Percentiles rank a stretch among this genome's conserved stretches.
Conservation (phyloP, 2,797 vertebrate genomes). For the Chlorospingus flavigularis region DNA sequence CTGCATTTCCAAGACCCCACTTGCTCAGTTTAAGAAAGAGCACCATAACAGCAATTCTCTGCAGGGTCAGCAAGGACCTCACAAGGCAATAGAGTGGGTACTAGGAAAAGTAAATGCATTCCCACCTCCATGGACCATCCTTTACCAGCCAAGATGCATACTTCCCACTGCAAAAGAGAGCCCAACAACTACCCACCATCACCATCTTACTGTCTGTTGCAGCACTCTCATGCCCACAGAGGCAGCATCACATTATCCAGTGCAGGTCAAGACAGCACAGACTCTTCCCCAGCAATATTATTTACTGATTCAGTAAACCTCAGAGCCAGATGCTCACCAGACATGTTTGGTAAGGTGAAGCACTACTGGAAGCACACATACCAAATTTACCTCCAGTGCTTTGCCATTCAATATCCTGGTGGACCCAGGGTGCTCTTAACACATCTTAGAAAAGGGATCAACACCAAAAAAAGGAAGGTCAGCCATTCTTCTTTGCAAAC, state of each 20-base stretch:
- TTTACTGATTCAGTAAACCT: background rate
- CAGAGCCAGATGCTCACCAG: background rate
- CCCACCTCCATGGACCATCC: background rate
- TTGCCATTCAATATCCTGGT: background rate
- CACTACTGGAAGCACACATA: background rate
- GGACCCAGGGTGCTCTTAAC: background rate
- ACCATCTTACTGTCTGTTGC: background rate
- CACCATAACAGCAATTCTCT: background rate
- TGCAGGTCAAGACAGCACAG: background rate
- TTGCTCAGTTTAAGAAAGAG: background rate
- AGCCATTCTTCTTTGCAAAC: background rate
- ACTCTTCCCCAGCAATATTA: background rate
- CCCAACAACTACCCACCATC: background rate
- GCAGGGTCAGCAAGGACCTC: background rate
- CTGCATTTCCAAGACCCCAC: background rate
- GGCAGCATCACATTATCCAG: background rate
- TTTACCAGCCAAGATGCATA: background rate
- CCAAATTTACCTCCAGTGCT: background rate
- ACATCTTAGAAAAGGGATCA: background rate
- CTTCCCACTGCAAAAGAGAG: background rate
- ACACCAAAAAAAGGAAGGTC: background rate
- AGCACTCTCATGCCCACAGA: background rate
- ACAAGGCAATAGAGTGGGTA: background rate
- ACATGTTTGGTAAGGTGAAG: background rate
- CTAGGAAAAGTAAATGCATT: background rate